Conservation (phyloP, 2,113 vertebrate genomes). For the Oncorhynchus mykiss region DNA sequence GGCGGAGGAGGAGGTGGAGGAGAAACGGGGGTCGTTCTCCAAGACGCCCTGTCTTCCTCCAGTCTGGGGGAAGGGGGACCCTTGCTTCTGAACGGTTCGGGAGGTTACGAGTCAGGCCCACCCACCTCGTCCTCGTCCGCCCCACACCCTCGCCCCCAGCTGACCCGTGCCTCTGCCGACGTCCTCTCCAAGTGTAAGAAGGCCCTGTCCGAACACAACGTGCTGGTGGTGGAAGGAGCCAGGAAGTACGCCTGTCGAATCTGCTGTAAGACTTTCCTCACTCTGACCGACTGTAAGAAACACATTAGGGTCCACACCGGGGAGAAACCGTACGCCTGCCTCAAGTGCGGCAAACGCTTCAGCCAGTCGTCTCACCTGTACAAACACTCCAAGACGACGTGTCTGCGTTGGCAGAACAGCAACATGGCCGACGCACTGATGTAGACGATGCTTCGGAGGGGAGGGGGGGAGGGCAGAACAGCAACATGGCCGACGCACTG, state of each 20-base stretch:
- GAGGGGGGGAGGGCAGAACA: too few species aligned
- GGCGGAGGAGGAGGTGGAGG: slow-evolving; percentile 78
- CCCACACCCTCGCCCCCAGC: slow-evolving; percentile 73
- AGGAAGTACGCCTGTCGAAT: slow-evolving; percentile 98
- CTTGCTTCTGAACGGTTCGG: slow-evolving; percentile 79
- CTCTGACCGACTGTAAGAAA: slow-evolving; percentile 97
- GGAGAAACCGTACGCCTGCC: slow-evolving; percentile 93
- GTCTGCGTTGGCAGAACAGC: slow-evolving; percentile 94
- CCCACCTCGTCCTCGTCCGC: slow-evolving; percentile 19
- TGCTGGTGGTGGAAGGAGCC: slow-evolving; percentile 93
- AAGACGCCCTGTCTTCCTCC: slow-evolving; percentile 74
- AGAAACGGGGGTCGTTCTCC: slow-evolving; percentile 74
- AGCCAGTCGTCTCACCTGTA: slow-evolving; percentile 97
- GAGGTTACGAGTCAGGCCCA: slow-evolving; percentile 66
- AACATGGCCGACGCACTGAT: slow-evolving; percentile 88
- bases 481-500: too few species aligned
- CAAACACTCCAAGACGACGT: slow-evolving; percentile 98
- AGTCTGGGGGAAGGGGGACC: slow-evolving; percentile 60
- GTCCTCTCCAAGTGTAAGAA: slow-evolving; percentile 98
- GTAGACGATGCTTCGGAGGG: slow-evolving; percentile 45
- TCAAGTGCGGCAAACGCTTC: slow-evolving; percentile 96
- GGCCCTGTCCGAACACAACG: slow-evolving; percentile 96
- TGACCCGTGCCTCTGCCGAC: slow-evolving; percentile 93
- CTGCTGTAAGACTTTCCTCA: slow-evolving; percentile 98
- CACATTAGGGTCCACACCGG: slow-evolving; percentile 97